phyloP scores from a whole-genome alignment of 1,140 invertebrate species.

The Palaemon carinicauda region DNA sequence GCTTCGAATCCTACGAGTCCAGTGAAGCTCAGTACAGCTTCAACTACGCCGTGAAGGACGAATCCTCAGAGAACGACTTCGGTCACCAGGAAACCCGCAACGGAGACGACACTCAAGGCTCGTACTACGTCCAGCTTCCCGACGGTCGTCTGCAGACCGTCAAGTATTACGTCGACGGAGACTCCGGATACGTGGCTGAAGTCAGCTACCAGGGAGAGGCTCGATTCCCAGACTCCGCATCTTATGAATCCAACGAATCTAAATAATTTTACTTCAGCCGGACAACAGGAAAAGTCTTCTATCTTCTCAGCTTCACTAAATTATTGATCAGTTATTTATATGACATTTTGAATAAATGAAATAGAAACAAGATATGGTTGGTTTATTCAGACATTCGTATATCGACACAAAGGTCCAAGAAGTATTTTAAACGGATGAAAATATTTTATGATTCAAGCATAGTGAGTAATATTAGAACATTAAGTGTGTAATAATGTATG shows the following conservation, averaged over 20 bases:
- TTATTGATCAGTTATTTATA: too few species aligned
- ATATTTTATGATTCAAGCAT: too few species aligned
- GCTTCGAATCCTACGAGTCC: not conserved
- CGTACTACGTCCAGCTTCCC: constrained; percentile 4
- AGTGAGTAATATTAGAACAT: too few species aligned
- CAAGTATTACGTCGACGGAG: not conserved
- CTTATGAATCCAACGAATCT: not conserved
- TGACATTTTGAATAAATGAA: too few species aligned
- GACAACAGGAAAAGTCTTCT: too few species aligned
- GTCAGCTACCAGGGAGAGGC: not conserved
- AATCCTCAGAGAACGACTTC: not conserved
- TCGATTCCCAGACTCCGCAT: not conserved
- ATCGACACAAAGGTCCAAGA: too few species aligned
- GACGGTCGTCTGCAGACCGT: not conserved
- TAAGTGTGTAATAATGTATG: too few species aligned
- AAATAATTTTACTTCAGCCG: too few species aligned
- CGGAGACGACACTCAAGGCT: not conserved
- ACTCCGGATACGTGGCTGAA: constrained; percentile 4
- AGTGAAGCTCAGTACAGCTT: not conserved
- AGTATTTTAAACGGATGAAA: too few species aligned
- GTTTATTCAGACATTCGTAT: too few species aligned
- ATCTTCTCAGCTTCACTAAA: too few species aligned
- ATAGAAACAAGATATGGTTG: too few species aligned
- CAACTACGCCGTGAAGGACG: not conserved
- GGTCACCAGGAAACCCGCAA: constrained; percentile 10